Base-by-base conservation (phyloP, 2,113 vertebrate species). In the Brienomyrus brachyistius region DNA sequence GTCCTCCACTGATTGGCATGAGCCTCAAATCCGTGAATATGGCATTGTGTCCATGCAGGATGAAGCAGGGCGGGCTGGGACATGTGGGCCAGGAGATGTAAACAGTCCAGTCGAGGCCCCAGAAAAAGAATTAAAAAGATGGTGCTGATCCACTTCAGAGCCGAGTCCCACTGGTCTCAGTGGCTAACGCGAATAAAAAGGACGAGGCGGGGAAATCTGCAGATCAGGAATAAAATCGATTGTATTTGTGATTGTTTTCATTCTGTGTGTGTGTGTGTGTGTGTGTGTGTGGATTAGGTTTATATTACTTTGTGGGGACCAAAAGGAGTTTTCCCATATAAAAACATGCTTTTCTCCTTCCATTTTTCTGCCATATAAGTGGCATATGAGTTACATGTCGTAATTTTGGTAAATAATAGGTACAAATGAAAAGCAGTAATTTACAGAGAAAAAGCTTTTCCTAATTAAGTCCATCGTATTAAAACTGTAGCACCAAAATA, bases 31-130 rank as follows among this genome's bases (percentile, higher is more conserved):
- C 84, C 21, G 87, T 54, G 50, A 47, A 87, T 74, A 84, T 90
- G 66, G 89, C 89, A 87, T 80, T 90, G 82, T 87, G 56, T 74
- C 48, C 85, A 6, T 87, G 89, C 35, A 48, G 47, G 83, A 74
- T 40, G 35, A 15, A 51, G 83, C 40, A 2, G 54, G 43, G 56
- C 17, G 45, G 54, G 23, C 5, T 56, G 35, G 19, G 54, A 8
- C 48, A 40, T 54, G 13, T 21, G 45, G 2, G 45, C 5, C 82
- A 1, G 45, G 43, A 84, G 43, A 48, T 48, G 45, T 48, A 23
- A 23, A 13, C 74, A 80, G 85, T 15, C 48, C 50, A 13, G n/a
- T 54, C 35, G 31, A 52, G 85, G n/a, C 85, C 23, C 15, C 48
- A 4, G 21, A 48, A 84, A 45, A 84, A 31, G n/a, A 48, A 48